Percentiles rank a stretch among this genome's conserved stretches.
Evolutionary conservation across 1,140 invertebrate genomes (phyloP).

Genomic region (Bicyclus anynana): DNA sequence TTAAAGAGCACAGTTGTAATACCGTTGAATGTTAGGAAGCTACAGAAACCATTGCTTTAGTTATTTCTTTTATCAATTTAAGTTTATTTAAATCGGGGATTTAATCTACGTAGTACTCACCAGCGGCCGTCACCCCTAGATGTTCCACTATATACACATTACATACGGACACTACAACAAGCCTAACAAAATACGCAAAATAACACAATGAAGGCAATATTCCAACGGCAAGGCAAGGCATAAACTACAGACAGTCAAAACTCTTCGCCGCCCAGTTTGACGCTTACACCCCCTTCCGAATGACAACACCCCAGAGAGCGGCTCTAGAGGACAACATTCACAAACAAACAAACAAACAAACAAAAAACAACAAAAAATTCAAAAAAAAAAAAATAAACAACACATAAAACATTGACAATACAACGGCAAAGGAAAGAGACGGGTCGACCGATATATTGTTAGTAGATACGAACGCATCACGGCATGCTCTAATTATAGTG

Average conservation of each 20-base stretch:
- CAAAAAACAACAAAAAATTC: conserved; percentile 45
- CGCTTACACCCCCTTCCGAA: conserved; percentile 59
- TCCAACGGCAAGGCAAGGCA: conserved; percentile 60
- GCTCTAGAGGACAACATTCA: conserved; percentile 57
- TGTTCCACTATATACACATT: conserved; percentile 53
- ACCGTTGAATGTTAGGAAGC: conserved; percentile 46
- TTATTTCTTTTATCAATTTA: conserved; percentile 26
- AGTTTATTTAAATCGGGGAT: conserved; percentile 21
- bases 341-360: conserved; percentile 49
- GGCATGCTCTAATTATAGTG: conserved; percentile 57
- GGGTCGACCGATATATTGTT: conserved; percentile 48
- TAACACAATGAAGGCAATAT: conserved; percentile 63
- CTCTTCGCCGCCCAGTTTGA: conserved; percentile 52
- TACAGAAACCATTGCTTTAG: conserved; percentile 44
- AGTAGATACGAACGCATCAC: conserved; percentile 55
- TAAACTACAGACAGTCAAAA: conserved; percentile 46
- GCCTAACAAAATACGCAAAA: conserved; percentile 71
- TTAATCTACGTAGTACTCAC: conserved; percentile 44
- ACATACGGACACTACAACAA: conserved; percentile 67
- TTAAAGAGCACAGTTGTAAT: conserved; percentile 39
- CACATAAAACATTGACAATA: conserved; percentile 65
- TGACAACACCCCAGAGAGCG: conserved; percentile 51
- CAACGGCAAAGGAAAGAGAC: conserved; percentile 62
- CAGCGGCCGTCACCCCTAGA: conserved; percentile 24
- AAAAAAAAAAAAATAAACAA: conserved; percentile 38